Base-by-base conservation (phyloP, 2,113 vertebrate genomes). In the Engystomops pustulosus region DNA sequence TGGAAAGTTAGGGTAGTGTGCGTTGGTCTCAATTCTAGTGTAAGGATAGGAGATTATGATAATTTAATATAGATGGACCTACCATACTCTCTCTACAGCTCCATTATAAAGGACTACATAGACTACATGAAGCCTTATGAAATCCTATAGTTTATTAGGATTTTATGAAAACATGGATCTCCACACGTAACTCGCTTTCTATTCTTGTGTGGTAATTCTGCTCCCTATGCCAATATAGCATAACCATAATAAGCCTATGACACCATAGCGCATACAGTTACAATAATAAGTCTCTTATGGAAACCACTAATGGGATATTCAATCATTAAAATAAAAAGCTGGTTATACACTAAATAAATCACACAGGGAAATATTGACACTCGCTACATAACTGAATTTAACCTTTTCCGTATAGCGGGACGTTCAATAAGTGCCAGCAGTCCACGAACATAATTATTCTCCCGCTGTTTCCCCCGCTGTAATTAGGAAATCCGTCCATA, bases 221-320 rank as follows among this genome's bases (percentile, higher is more conserved):
- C 27, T 30, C 30, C 27, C 14, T 32, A 32, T 65, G 6, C 12
- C 32, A 32, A 65, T 32, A 32, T 32, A 14, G 27, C 30, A 32
- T 34, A 65, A 32, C 27, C 27, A 2, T 34, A 65, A 65, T 65
- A 30, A 62, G 27, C 27, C 27, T 32, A 65, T 34, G 60, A 65
- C 60, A 65, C 60, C 60, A 15, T 65, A 2, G 60, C 58, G 6
- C 25, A 15, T 17, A 65, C 60, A 65, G 18, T 32, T 30, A 65
- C 60, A 71, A 12, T 41, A 71, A 44, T 71, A 71, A 25, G 36
- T 20, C 38, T 71, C n/a, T 4, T 71, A 44, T 25, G 20, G 68
- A 71, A 71, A 25, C 36, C 34, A 71, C 68, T 71, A 71, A 71
- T 71, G 68, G 68, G 68, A 44, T 71, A 71, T 41, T 71, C 36